Evolutionary conservation across 1,140 invertebrate species (phyloP).

Genomic region (Diprion similis): DNA sequence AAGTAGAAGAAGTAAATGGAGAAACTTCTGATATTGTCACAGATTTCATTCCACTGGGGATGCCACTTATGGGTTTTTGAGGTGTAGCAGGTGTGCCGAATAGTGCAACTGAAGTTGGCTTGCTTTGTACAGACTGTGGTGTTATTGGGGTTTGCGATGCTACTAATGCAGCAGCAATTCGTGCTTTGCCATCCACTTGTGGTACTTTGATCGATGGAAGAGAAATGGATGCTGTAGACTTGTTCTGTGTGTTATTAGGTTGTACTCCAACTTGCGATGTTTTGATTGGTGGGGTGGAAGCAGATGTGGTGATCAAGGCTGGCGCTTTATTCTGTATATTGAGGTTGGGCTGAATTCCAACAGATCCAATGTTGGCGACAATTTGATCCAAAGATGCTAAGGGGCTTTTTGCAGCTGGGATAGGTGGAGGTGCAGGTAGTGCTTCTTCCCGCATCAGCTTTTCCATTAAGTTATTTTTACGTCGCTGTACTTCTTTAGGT

Average conservation of each 20-base stretch:
- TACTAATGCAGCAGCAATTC: background rate
- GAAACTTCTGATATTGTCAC: background rate
- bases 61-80: background rate
- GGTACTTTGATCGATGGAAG: background rate
- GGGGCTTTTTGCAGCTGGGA: slow-evolving; percentile 33
- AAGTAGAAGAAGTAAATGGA: background rate
- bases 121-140: background rate
- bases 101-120: background rate
- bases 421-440: background rate
- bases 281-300: background rate
- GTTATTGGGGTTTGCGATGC: background rate
- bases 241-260: background rate
- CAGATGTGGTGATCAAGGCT: background rate
- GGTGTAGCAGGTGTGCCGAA: slow-evolving; percentile 8
- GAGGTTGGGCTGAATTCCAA: background rate
- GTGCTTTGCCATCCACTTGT: background rate
- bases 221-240: background rate
- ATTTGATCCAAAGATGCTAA: slow-evolving; percentile 52
- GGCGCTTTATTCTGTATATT: background rate
- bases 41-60: slow-evolving; percentile 2
- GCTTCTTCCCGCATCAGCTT: background rate
- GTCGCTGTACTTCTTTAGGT: slow-evolving; percentile 20
- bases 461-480: slow-evolving; percentile 20
- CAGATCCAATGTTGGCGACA: slow-evolving; percentile 44
- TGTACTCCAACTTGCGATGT: background rate